Conservation (phyloP, 2,797 vertebrate species). For the Chrosomus eos region DNA sequence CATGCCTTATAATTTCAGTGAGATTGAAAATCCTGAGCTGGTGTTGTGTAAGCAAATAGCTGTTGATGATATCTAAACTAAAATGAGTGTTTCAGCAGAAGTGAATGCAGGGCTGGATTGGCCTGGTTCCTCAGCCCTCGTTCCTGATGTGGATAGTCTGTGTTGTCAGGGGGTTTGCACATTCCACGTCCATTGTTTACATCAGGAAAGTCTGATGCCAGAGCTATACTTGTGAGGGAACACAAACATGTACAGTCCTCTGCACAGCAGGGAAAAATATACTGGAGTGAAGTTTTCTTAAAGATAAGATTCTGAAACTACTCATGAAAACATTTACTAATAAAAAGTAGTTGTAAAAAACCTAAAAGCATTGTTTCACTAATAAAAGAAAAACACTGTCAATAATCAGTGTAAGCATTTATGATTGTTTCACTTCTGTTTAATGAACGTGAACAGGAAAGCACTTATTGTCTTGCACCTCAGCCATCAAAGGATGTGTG, state of each 20-base stretch:
- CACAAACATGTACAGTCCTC: constrained; percentile 34
- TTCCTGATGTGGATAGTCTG: constrained; percentile 42
- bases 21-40: not conserved
- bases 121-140: constrained; percentile 39
- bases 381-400: not conserved
- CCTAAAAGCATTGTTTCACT: not conserved
- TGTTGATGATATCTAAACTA: constrained; percentile 12
- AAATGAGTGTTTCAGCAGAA: constrained; percentile 1
- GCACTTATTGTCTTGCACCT: not conserved
- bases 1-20: not conserved
- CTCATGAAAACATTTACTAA: not conserved
- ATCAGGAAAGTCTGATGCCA: constrained; percentile 65
- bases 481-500: constrained; percentile 7
- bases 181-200: constrained; percentile 68
- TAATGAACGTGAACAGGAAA: not conserved
- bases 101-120: not conserved
- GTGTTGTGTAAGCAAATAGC: constrained; percentile 30
- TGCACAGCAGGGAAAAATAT: constrained; percentile 20
- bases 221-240: constrained; percentile 40
- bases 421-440: not conserved
- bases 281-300: not conserved
- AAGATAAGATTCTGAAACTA: constrained; percentile 7
- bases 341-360: not conserved
- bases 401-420: not conserved
- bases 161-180: constrained; percentile 63